Evolutionary conservation across 2,797 vertebrate species (phyloP), one percentile per base, ranked within the genome.

Genomic region (Malacoctenus gilli): DNA sequence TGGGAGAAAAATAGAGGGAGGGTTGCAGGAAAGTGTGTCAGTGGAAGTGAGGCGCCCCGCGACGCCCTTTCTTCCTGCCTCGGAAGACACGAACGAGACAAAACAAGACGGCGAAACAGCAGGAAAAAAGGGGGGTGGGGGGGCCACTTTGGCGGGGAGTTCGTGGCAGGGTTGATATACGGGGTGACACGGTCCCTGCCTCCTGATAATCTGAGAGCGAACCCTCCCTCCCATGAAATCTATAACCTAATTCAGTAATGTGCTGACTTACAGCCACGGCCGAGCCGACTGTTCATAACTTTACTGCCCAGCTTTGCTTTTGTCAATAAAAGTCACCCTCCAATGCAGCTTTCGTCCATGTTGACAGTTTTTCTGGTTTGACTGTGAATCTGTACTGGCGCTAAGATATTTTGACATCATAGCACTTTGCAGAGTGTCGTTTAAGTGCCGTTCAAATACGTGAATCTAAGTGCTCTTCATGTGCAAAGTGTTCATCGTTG

Each of bases 21-120:
- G n/a, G n/a, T n/a, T n/a, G n/a, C n/a, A n/a, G n/a, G n/a, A 74
- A 88, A 85, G 75, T 85, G 75, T 87, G 85, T 87, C 83, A 84
- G 59, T n/a, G 75, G 70, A 87, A 83, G 54, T 10, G 39, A 44
- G 52, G 46, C 59, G 69, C 59, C 59, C 60, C 43, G 62, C 43
- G 57, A 42, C 23, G 57, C 44, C 16, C 57, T 47, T 48, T 60
- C 56, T 60, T 14, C 41, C 11, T 47, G 5, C 8, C 22, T 44
- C 37, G 14, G 52, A 61, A 46, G 14, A 16, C 16, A 35, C 23
- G 30, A 28, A 42, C 53, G 25, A 69, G 14, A 47, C n/a, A 18
- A 21, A 49, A 28, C 25, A 6, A 28, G 9, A 28, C 25, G 2
- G 16, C n/a, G n/a, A n/a, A n/a, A n/a, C n/a, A n/a, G n/a, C n/a